Conservation (phyloP, 1,140 invertebrate species). For the Platyura marginata region DNA sequence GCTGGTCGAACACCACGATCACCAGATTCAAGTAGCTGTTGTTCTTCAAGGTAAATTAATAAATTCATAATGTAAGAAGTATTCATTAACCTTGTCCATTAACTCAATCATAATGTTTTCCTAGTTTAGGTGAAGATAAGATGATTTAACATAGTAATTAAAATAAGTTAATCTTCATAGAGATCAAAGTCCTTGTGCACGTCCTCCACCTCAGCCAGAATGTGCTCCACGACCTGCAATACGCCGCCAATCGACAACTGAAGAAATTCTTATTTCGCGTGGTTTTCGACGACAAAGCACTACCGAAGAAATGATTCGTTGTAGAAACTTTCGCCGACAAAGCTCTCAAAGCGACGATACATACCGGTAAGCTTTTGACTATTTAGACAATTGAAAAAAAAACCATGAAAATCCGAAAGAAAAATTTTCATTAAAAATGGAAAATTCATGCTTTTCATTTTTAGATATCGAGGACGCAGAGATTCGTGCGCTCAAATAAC, state of each 20-base stretch:
- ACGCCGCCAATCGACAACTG: conserved; percentile 71
- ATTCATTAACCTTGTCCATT: too few species aligned
- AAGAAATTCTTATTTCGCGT: conserved; percentile 76
- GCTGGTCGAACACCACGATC: conserved; percentile 40
- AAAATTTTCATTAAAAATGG: too few species aligned
- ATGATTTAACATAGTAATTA: background rate
- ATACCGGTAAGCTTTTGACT: conserved; percentile 28
- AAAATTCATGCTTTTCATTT: too few species aligned
- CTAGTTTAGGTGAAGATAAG: too few species aligned
- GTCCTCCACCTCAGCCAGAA: conserved; percentile 30
- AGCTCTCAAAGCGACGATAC: conserved; percentile 63
- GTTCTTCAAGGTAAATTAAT: conserved; percentile 29
- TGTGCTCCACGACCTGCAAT: conserved; percentile 35
- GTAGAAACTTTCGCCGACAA: conserved; percentile 66
- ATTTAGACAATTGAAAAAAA: too few species aligned
- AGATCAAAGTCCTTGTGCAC: conserved; percentile 52
- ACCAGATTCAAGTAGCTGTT: conserved; percentile 56
- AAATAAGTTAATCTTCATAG: conserved; percentile 15
- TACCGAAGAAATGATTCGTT: conserved; percentile 81
- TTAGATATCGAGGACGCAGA: conserved; percentile 48
- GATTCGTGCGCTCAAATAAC: conserved; percentile 80
- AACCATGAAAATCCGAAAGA: too few species aligned
- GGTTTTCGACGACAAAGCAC: conserved; percentile 78
- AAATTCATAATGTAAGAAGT: background rate
- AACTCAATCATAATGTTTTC: too few species aligned